Conservation (phyloP, 2,888 invertebrate species). For the Phyllotreta cruciferae region DNA sequence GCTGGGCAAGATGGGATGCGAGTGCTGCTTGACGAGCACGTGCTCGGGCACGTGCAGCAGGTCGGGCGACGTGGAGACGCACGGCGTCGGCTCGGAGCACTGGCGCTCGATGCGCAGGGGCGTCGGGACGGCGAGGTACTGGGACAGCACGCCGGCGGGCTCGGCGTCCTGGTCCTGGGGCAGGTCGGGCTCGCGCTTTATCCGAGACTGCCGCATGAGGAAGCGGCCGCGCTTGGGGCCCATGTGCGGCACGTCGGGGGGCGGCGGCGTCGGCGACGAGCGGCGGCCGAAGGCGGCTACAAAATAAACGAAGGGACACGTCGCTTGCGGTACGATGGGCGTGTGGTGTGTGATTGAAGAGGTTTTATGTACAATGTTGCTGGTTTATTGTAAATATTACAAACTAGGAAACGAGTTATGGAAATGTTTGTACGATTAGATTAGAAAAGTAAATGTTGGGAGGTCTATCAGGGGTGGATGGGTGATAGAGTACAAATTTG, state of each 20-base stretch:
- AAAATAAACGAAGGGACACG: background rate
- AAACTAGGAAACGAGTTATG: too few species aligned
- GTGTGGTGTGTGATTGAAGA: too few species aligned
- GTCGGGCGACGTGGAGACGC: constrained; percentile 60
- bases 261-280: constrained; percentile 20
- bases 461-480: too few species aligned
- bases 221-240: constrained; percentile 70
- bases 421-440: too few species aligned
- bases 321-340: background rate
- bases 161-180: constrained; percentile 60
- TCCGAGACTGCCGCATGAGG: constrained; percentile 71
- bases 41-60: constrained; percentile 67
- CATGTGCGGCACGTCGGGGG: constrained; percentile 55
- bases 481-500: too few species aligned
- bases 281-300: constrained; percentile 16
- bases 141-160: constrained; percentile 47
- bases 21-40: constrained; percentile 71
- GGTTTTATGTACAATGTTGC: too few species aligned
- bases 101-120: constrained; percentile 64
- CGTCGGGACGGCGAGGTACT: constrained; percentile 61
- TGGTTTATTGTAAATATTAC: too few species aligned
- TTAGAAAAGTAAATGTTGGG: too few species aligned
- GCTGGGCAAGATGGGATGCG: constrained; percentile 69
- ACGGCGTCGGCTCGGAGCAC: constrained; percentile 68
- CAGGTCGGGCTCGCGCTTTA: constrained; percentile 70